Conservation (phyloP, 1,140 invertebrate species). For the Drosophila subpulchrella region DNA sequence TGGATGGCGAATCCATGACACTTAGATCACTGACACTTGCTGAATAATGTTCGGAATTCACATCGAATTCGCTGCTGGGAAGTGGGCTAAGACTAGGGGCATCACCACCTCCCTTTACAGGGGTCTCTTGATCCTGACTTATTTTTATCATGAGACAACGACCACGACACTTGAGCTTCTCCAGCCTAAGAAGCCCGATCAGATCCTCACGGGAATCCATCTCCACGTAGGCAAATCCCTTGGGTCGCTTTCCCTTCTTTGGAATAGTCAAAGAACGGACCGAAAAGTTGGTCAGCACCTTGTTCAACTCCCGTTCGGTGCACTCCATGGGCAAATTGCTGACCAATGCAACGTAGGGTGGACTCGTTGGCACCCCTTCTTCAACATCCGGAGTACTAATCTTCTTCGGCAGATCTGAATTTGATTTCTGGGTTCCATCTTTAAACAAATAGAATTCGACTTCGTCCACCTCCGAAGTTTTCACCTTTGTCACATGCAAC, state of each 20-base stretch:
- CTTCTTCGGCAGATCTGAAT: neutral
- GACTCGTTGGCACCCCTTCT: neutral
- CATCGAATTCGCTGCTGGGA: conserved; percentile 8
- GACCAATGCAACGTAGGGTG: conserved; percentile 31
- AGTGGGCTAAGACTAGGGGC: neutral
- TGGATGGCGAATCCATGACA: neutral
- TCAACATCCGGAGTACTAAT: neutral
- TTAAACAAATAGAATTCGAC: neutral
- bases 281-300: conserved; percentile 5
- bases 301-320: conserved; percentile 14
- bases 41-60: neutral
- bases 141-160: conserved; percentile 16
- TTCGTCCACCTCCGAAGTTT: neutral
- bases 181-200: conserved; percentile 1
- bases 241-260: conserved; percentile 15
- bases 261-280: conserved; percentile 17
- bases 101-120: conserved; percentile 1
- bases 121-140: neutral
- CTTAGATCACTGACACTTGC: conserved; percentile 24
- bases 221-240: conserved; percentile 31
- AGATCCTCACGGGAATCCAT: conserved; percentile 24
- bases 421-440: neutral
- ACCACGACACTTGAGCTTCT: conserved; percentile 31
- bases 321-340: conserved; percentile 44
- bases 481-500: conserved; percentile 27